Percentiles rank a stretch among this genome's conserved stretches.
Evolutionary conservation across 2,888 invertebrate species (phyloP).

Genomic region (Philaethria dido): DNA sequence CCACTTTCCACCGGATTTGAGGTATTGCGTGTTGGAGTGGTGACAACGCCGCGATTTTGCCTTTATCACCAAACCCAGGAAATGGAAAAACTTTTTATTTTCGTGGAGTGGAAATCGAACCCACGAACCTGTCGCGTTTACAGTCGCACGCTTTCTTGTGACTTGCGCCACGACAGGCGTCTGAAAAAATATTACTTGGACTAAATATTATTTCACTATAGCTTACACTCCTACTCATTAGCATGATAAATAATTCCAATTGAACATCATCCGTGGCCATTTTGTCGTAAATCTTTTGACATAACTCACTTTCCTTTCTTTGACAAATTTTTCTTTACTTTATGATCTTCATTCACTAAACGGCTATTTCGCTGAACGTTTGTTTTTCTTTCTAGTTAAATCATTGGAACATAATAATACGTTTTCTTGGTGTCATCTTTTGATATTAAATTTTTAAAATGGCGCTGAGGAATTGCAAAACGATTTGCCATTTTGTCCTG

Average conservation of each 20-base stretch:
- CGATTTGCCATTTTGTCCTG: conserved; percentile 10
- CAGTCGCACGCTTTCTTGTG: no score
- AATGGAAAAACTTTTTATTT: no score
- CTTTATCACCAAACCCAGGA: no score
- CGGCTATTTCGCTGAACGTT: not conserved
- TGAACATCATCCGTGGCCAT: not conserved
- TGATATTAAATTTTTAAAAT: conserved; percentile 11
- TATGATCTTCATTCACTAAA: conserved; percentile 15
- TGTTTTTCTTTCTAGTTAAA: conserved; percentile 2
- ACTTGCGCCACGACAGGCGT: no score
- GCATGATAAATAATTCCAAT: not conserved
- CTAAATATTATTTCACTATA: no score
- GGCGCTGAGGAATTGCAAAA: not conserved
- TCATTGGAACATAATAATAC: not conserved
- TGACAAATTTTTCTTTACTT: not conserved
- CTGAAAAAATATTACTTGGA: no score
- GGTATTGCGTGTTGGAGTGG: no score
- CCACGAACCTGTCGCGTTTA: no score
- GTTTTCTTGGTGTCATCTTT: not conserved
- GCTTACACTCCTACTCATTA: conserved; percentile 18
- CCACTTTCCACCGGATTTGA: no score
- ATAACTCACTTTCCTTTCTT: not conserved
- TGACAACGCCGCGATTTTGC: no score
- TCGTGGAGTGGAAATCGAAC: no score
- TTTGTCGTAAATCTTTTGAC: conserved; percentile 5